Evolutionary conservation across 2,797 vertebrate species (phyloP), one percentile per base, ranked within the genome.

Genomic region (Holocentrus rufus): DNA sequence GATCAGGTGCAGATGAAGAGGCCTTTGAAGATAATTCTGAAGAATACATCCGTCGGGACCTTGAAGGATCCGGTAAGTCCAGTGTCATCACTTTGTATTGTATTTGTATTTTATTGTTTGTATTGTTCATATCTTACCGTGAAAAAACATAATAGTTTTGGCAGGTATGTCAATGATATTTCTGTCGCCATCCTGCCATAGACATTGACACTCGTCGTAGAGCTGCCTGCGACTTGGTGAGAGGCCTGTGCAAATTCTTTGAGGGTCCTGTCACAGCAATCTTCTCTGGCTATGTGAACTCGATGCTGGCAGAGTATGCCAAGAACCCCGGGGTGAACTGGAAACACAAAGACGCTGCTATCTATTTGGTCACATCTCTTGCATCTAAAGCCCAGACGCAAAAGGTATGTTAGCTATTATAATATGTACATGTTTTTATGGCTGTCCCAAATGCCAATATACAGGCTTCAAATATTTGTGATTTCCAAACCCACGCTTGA

Each of bases 11-110:
- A 31, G 98, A 99, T 87, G 98, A 99, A 86, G 98, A 99, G 91
- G 96, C 97, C 5, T 99, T 99, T 95, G 98, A 99, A 92, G 98
- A 99, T 91, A 99, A 99, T 90, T 97, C 98, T 15, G 98, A 99
- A 88, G 98, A 99, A 87, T 99, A 99, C 79, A 99, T 99, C 77
- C 93, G 97, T 59, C 95, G 98, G 87, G 98, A 99, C 88, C 95
- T 99, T 62, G 98, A 99, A 92, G 98, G 98, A 91, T 99, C 98
- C 69, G 98, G 98, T 99, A 94, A 93, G 23, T 7, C 58, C 7
- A 27, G 54, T 13, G 22, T 56, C 34, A 18, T 36, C 11, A 39
- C 20, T 25, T 20, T 4, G 30, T n/a, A n/a, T n/a, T n/a, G n/a
- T n/a, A n/a, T n/a, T n/a, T n/a, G n/a, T n/a, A n/a, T n/a, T n/a